phyloP scores from a whole-genome alignment of 1,140 invertebrate genomes.

The Laupala kohalensis region DNA sequence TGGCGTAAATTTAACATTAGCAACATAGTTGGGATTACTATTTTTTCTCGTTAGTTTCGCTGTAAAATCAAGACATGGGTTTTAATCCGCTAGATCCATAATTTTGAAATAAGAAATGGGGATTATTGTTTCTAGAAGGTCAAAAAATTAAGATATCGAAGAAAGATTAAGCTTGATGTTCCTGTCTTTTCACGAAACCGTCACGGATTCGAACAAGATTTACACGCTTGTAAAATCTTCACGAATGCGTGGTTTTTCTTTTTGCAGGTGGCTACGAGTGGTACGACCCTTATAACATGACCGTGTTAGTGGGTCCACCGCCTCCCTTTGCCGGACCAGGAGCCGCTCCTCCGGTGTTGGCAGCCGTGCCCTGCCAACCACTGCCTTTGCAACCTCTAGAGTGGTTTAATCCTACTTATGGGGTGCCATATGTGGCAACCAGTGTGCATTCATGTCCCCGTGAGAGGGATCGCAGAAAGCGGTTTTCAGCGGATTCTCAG shows the following conservation, averaged over 20 bases:
- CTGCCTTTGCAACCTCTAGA: conserved; percentile 34
- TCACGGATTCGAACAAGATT: too few species aligned
- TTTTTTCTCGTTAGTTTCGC: too few species aligned
- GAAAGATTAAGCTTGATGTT: too few species aligned
- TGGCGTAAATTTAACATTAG: too few species aligned
- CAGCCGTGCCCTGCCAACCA: conserved; percentile 30
- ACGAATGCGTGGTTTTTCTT: background rate
- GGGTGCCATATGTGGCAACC: conserved; percentile 7
- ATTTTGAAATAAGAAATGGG: too few species aligned
- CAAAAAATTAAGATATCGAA: too few species aligned
- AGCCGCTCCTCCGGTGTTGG: conserved; percentile 23
- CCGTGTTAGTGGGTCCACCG: conserved; percentile 11
- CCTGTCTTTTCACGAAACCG: too few species aligned
- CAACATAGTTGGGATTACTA: too few species aligned
- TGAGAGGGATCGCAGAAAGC: conserved; percentile 18
- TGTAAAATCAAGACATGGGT: too few species aligned
- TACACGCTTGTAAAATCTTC: too few species aligned
- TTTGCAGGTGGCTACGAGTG: conserved; percentile 12
- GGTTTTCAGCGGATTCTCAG: conserved; percentile 24
- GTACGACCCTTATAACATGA: conserved; percentile 13
- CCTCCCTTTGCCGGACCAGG: conserved; percentile 6
- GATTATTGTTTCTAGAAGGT: too few species aligned
- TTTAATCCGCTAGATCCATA: too few species aligned
- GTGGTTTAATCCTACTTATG: conserved; percentile 32
- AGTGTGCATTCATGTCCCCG: conserved; percentile 12